Percentiles rank a stretch among this genome's conserved stretches.
Conservation (phyloP, 2,888 invertebrate species). For the Morpho achilles region DNA sequence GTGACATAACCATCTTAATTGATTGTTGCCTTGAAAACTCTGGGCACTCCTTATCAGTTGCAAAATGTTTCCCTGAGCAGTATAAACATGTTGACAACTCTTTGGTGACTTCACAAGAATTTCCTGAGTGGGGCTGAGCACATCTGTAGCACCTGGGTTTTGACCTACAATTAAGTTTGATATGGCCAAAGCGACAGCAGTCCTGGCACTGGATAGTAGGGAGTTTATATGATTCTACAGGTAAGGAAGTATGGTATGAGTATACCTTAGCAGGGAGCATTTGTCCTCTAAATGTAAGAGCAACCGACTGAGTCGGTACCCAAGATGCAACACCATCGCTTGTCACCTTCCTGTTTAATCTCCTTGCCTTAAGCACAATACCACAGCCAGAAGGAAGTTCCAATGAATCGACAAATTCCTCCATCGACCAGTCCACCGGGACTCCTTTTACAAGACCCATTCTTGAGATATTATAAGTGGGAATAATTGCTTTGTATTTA, state of each 20-base stretch:
- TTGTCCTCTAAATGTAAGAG: no score
- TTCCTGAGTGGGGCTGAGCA: not conserved
- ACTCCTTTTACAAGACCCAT: conserved; percentile 4
- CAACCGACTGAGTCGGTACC: not conserved
- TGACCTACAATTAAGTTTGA: not conserved
- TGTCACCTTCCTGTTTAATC: not conserved
- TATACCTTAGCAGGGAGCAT: no score
- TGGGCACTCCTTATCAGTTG: not conserved
- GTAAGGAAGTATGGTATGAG: no score
- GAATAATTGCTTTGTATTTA: not conserved
- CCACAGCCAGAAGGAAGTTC: no score
- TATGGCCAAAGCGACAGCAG: no score
- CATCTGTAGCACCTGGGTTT: not conserved
- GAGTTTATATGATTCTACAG: no score
- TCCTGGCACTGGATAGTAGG: no score
- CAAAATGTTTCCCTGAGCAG: not conserved
- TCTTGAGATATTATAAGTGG: conserved; percentile 1
- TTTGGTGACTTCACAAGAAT: not conserved
- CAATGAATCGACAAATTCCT: no score
- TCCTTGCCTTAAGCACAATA: not conserved
- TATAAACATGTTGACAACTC: not conserved
- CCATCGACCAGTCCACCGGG: not conserved
- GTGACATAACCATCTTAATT: not conserved
- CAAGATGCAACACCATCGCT: not conserved
- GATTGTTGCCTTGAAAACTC: not conserved